Conservation (phyloP, 2,113 vertebrate species). For the Onychorhynchus coronatus region DNA sequence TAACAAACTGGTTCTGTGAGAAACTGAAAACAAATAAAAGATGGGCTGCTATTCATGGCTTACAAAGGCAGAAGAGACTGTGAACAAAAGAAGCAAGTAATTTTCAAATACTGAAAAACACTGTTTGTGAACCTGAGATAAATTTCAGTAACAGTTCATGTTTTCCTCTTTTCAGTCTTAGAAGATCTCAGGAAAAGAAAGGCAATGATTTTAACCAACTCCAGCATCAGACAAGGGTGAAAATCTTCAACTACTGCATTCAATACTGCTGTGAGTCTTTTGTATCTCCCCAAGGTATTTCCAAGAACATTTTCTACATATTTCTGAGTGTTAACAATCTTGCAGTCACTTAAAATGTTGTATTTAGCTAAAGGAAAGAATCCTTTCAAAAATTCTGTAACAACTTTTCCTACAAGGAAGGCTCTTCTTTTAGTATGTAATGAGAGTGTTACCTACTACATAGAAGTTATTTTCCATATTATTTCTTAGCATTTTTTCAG, state of each 20-base stretch:
- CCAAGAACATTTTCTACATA: background rate
- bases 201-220: background rate
- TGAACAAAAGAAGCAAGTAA: background rate
- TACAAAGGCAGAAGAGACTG: background rate
- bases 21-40: slow-evolving; percentile 58
- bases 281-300: background rate
- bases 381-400: background rate
- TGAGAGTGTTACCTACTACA: background rate
- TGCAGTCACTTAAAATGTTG: background rate
- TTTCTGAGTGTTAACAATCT: background rate
- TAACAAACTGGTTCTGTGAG: slow-evolving; percentile 42
- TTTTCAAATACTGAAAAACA: background rate
- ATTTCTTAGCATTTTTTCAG: background rate
- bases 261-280: background rate
- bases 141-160: background rate
- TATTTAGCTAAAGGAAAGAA: background rate
- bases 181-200: background rate
- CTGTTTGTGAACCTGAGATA: background rate
- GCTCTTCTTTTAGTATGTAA: background rate
- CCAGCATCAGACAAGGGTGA: background rate
- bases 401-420: background rate
- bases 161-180: background rate
- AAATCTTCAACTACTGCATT: background rate
- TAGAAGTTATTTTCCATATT: background rate
- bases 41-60: slow-evolving; percentile 29